These are phyloP conservation scores for Meloidogyne chitwoodi DNA, from an alignment of 1,140 invertebrate species.

Conservation along the genomic window DNA sequence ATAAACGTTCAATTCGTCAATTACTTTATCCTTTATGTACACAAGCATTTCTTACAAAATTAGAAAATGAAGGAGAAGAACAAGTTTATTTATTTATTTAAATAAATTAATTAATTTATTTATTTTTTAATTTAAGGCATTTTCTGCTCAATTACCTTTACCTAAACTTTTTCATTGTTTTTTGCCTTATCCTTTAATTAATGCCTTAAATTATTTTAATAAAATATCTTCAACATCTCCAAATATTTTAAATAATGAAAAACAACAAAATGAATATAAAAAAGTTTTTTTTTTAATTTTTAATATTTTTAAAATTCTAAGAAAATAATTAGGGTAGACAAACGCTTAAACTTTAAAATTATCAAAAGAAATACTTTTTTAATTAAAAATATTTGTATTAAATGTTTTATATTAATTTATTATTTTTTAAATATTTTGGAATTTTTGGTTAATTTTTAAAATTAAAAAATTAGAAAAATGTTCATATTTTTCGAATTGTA, in stretches of 20 bases:
- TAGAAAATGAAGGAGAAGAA: background rate
- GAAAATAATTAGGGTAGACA: too few species aligned
- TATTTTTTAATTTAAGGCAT: background rate
- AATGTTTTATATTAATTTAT: too few species aligned
- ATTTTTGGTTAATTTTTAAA: too few species aligned
- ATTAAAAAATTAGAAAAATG: too few species aligned
- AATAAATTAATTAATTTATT: background rate
- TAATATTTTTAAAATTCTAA: too few species aligned
- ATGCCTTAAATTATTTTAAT: background rate
- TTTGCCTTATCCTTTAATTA: background rate
- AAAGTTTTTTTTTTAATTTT: too few species aligned
- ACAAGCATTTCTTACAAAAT: background rate
- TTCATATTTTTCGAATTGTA: too few species aligned
- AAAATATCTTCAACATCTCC: background rate
- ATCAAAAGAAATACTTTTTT: too few species aligned
- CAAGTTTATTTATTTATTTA: background rate
- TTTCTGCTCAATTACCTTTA: constrained; percentile 12
- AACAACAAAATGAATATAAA: background rate
- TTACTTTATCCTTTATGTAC: constrained; percentile 14
- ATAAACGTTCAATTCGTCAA: constrained; percentile 7
- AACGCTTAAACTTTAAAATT: too few species aligned
- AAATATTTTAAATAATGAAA: background rate
- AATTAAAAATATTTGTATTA: too few species aligned
- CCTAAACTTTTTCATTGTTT: constrained; percentile 10
- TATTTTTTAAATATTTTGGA: too few species aligned